A percentile compares a stretch with the other conserved stretches of the same genome.
phyloP scores from a whole-genome alignment of 2,888 invertebrate species.

The Lithophane semibrunnea region DNA sequence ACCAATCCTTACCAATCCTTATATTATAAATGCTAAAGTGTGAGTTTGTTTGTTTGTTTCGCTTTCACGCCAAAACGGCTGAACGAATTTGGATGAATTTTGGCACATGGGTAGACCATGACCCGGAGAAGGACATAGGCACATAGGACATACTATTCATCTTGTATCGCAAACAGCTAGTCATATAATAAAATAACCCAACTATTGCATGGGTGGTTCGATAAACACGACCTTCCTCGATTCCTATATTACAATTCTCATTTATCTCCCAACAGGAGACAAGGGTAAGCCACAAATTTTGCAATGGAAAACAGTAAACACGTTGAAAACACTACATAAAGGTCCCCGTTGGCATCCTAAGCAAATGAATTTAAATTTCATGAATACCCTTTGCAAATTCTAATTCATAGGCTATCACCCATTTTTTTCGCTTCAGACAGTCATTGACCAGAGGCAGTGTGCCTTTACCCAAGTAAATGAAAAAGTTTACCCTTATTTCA shows the following conservation, averaged over 20 bases:
- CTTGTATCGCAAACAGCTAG: no score
- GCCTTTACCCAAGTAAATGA: slow-evolving; percentile 40
- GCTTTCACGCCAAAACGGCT: no score
- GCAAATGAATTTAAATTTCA: slow-evolving; percentile 45
- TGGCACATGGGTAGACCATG: no score
- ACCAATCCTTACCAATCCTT: neutral
- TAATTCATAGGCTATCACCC: slow-evolving; percentile 37
- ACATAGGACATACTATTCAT: no score
- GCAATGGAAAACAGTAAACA: slow-evolving; percentile 45
- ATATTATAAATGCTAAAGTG: no score
- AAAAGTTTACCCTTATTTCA: slow-evolving; percentile 35
- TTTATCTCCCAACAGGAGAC: slow-evolving; percentile 43
- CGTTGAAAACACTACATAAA: slow-evolving; percentile 36
- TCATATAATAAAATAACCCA: slow-evolving; percentile 17
- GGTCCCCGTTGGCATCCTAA: slow-evolving; percentile 20
- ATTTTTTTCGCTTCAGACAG: slow-evolving; percentile 51
- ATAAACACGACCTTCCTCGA: slow-evolving; percentile 27
- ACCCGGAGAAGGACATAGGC: no score
- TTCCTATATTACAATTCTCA: slow-evolving; percentile 20
- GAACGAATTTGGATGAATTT: no score
- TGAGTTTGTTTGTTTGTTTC: no score
- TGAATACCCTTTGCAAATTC: slow-evolving; percentile 37
- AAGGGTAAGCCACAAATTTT: slow-evolving; percentile 42
- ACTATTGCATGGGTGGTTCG: slow-evolving; percentile 8
- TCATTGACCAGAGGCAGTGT: slow-evolving; percentile 54